Conservation (phyloP, 2,113 vertebrate species). For the Sinocyclocheilus grahami region DNA sequence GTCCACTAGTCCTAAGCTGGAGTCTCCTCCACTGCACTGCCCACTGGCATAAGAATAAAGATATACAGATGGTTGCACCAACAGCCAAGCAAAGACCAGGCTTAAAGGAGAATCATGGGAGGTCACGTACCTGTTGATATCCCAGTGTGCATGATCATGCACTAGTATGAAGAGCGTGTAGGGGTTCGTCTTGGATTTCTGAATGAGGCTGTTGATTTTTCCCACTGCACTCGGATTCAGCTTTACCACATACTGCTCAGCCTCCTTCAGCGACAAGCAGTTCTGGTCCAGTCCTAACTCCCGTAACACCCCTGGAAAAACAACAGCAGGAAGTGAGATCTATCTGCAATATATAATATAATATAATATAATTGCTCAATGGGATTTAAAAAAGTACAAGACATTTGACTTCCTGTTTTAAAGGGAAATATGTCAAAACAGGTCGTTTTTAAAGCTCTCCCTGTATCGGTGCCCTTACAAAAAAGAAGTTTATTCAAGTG, state of each 20-base stretch:
- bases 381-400: not conserved
- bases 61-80: conserved; percentile 31
- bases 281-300: conserved; percentile 90
- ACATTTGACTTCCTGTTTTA: not conserved
- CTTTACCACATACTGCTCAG: conserved; percentile 89
- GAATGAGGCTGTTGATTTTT: conserved; percentile 85
- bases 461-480: too few species aligned
- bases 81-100: not conserved
- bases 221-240: conserved; percentile 83
- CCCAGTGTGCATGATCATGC: conserved; percentile 97
- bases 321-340: conserved; percentile 2
- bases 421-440: not conserved
- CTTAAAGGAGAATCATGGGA: not conserved
- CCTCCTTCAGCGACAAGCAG: conserved; percentile 77
- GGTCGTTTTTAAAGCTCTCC: not conserved
- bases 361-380: not conserved
- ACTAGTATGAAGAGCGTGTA: conserved; percentile 94
- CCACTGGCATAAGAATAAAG: conserved; percentile 59
- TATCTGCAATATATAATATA: not conserved
- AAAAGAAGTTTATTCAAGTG: not conserved
- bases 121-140: conserved; percentile 83
- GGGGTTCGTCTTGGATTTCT: conserved; percentile 87
- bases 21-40: conserved; percentile 71
- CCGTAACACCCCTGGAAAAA: conserved; percentile 83
- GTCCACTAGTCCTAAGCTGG: conserved; percentile 84